Conservation (phyloP, 2,888 invertebrate species). For the Chymomyza procnemis region DNA sequence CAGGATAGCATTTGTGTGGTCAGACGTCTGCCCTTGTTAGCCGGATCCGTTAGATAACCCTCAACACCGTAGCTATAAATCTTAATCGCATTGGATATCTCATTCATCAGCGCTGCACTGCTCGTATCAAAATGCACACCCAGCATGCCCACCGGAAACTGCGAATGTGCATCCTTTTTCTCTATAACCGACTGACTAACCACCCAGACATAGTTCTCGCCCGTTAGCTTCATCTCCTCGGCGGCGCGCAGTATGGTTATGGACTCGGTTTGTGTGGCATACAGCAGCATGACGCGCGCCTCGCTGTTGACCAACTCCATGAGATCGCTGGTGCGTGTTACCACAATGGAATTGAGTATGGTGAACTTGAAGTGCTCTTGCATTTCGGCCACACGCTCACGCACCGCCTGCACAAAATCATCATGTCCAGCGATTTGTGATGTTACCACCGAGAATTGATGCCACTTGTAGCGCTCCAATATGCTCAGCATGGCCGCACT, state of each 20-base stretch:
- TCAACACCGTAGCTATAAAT: conserved; percentile 95
- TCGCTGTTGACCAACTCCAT: conserved; percentile 91
- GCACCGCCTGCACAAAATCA: conserved; percentile 95
- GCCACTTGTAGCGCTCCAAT: conserved; percentile 96
- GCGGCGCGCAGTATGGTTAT: conserved; percentile 84
- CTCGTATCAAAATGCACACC: conserved; percentile 96
- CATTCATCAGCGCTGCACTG: conserved; percentile 88
- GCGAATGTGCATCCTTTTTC: conserved; percentile 85
- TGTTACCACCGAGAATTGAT: conserved; percentile 95
- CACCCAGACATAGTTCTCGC: conserved; percentile 96
- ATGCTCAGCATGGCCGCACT: conserved; percentile 97
- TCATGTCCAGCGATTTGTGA: conserved; percentile 96
- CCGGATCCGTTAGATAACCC: conserved; percentile 88
- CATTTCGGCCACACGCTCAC: conserved; percentile 91
- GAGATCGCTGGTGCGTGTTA: conserved; percentile 87
- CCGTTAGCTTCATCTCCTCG: conserved; percentile 79
- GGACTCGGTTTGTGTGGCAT: conserved; percentile 93
- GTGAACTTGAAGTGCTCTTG: conserved; percentile 90
- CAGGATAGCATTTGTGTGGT: conserved; percentile 85
- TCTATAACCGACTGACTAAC: conserved; percentile 96
- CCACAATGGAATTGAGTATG: conserved; percentile 90
- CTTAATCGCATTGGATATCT: conserved; percentile 93
- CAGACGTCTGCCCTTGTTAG: conserved; percentile 80
- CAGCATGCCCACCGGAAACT: conserved; percentile 95
- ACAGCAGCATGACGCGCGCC: conserved; percentile 94